Evolutionary conservation across 2,888 invertebrate genomes (phyloP), one percentile per base, ranked within the genome.

Genomic region (Eupithecia centaureata): DNA sequence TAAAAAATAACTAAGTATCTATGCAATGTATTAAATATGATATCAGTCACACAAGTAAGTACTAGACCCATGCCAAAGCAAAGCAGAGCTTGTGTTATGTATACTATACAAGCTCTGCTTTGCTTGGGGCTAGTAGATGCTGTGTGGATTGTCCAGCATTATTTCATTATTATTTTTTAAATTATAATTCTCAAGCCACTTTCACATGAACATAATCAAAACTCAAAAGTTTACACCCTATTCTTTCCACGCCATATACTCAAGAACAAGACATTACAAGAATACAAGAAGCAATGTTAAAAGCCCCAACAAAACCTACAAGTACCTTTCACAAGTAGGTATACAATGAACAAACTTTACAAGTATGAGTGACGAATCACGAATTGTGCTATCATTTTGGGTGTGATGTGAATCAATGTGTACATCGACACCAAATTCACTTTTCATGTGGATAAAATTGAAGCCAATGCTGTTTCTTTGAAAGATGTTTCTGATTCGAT

Each of bases 311-410:
- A 47, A 12, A 47, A 22, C 22, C 22, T 22, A 22, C 12, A 47
- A 47, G 63, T 58, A 68, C 52, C 47, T 27, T 22, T 3, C 8
- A 27, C 32, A 66, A 59, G 63, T 68, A 74, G 61, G 51, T 57
- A 59, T 59, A 68, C 63, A 67, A 58, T 54, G 61, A 67, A 67
- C 66, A 62, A 65, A 56, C 51, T 54, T 58, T 22, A 69, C 76
- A 77, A 75, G 77, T 80, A 77, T 77, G 75, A 77, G 68, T 83
- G 83, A 84, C 85, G 78, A 84, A 85, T 84, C 77, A 79, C 72
- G 74, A 65, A 76, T 80, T 79, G 74, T 27, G 35, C 54, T 62
- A 54, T 42, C 42, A 18, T 10, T 42, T 42, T n/a, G 27, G 38
- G 35, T 38, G 27, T 28, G 25, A 59, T 76, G 77, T 79, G 78